A percentile compares a stretch with the other conserved stretches of the same genome.
Evolutionary conservation across 1,140 invertebrate genomes (phyloP).

Genomic region (Panonychus citri): DNA sequence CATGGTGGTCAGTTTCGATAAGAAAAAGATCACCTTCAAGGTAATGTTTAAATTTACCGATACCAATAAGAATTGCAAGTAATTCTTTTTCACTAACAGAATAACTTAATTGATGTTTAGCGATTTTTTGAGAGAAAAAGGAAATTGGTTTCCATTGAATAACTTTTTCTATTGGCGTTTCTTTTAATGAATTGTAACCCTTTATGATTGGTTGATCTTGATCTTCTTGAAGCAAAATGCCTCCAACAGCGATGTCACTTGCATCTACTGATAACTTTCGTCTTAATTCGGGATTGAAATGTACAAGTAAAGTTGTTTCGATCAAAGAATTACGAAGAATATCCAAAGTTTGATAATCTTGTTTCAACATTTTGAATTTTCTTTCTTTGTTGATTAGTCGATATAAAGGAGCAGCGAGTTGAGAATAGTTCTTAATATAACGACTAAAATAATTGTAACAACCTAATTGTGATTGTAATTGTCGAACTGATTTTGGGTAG

Average conservation of each 20-base stretch:
- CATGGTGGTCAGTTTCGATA: neutral
- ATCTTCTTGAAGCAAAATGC: constrained; percentile 24
- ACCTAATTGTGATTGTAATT: neutral
- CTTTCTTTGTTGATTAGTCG: neutral
- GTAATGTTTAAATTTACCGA: neutral
- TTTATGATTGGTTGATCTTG: neutral
- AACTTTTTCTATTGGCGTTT: neutral
- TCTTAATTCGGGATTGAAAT: constrained; percentile 25
- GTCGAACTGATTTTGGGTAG: neutral
- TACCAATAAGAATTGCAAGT: neutral
- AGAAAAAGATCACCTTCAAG: neutral
- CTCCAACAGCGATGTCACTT: constrained; percentile 22
- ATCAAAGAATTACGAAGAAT: constrained; percentile 15
- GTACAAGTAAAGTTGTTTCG: constrained; percentile 15
- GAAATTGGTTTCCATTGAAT: neutral
- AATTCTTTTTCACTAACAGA: neutral
- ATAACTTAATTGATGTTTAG: neutral
- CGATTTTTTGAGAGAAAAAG: neutral
- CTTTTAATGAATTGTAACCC: neutral
- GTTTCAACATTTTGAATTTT: neutral
- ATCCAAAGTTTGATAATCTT: constrained; percentile 15
- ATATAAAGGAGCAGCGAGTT: neutral
- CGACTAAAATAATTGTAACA: neutral
- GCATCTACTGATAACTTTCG: constrained; percentile 26
- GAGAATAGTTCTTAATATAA: neutral